Base-by-base conservation (phyloP, 2,113 vertebrate species). In the Vanacampus margaritifer region DNA sequence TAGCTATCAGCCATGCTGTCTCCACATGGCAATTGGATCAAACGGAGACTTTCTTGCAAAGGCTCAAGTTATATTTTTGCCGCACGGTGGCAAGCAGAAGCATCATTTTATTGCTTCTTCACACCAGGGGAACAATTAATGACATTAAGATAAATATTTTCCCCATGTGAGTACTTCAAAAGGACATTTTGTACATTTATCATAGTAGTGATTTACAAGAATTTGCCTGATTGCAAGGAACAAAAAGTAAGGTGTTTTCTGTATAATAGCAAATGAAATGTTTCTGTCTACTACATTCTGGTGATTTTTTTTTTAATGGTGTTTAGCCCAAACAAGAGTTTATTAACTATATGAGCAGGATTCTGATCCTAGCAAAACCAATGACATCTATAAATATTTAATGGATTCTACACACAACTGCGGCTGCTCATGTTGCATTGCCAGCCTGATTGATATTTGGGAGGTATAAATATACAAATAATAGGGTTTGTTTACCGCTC, bases 401-500 rank as follows among this genome's bases (percentile, higher is more conserved):
- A 32, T 32, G 23, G 24, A 3, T 54, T 54, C 23, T 54, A 13
- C 14, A 60, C 16, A 60, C 17, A 32, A 60, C 28, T 21, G 9
- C 13, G 9, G 23, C 5, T 62, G 60, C 17, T 23, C 12, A 62
- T 6, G 23, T 24, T 63, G 21, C 48, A 51, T 53, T 13, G 11
- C n/a, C 3, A 54, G 12, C 51, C 19, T 50, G 19, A n/a, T 8
- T 50, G 21, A 50, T 7, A n/a, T 7, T 48, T 21, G 46, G 16
- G 19, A 17, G 46, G 1, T n/a, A 16, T 50, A 54, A 14, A 37
- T 36, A 21, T 37, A 60, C 4, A 23, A 10, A 14, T 62, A 14
- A 19, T 5, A 26, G 46, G 19, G 16, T 62, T n/a, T 56, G 10
- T 68, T 73, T 93, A 98, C 97, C 97, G 69, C 88, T 93, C 69